Conservation (phyloP, 2,888 invertebrate genomes). For the Heliconius sara region DNA sequence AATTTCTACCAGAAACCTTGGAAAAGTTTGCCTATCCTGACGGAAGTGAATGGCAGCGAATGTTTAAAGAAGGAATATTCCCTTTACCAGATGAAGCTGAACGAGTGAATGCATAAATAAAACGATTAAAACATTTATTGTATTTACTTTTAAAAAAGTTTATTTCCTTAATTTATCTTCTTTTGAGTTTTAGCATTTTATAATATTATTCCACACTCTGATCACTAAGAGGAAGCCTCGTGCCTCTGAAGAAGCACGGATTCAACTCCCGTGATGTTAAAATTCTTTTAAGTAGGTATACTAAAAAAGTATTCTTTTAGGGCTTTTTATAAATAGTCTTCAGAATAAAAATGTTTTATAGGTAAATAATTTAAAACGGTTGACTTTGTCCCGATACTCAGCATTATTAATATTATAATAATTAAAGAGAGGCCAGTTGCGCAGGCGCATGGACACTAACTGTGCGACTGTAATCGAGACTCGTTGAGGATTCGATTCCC, state of each 20-base stretch:
- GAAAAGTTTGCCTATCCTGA: slow-evolving; percentile 89
- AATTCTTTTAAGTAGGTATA: too few species aligned
- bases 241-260: too few species aligned
- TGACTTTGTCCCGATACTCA: neutral
- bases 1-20: slow-evolving; percentile 88
- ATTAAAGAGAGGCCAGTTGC: neutral
- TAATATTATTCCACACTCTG: too few species aligned
- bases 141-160: too few species aligned
- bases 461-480: too few species aligned
- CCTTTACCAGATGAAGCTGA: slow-evolving; percentile 78
- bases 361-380: neutral
- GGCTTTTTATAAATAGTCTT: neutral
- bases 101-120: slow-evolving; percentile 62
- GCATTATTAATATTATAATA: neutral
- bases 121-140: slow-evolving; percentile 16
- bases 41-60: slow-evolving; percentile 90
- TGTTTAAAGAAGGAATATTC: slow-evolving; percentile 86
- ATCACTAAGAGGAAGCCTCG: too few species aligned
- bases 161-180: too few species aligned
- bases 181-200: too few species aligned
- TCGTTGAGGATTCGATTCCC: too few species aligned
- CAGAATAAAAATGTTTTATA: neutral
- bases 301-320: too few species aligned
- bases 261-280: too few species aligned
- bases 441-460: too few species aligned